phyloP scores from a whole-genome alignment of 2,113 vertebrate genomes.

The Sorex fumeus region DNA sequence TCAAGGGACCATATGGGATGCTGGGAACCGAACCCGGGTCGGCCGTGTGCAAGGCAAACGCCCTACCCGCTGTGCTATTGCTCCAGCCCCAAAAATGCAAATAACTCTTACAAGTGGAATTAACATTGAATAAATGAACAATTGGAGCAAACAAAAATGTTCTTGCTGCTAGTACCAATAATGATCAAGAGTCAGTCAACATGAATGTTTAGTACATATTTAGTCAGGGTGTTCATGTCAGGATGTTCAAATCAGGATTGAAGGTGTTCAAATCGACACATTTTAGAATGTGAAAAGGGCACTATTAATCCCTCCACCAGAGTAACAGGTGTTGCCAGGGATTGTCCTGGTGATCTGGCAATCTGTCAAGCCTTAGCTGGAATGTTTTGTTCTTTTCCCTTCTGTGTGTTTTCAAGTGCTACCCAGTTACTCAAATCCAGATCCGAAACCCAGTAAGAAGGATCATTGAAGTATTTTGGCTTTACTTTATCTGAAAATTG shows the following conservation, averaged over 20 bases:
- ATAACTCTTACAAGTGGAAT: conserved; percentile 17
- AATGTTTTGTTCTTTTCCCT: not conserved
- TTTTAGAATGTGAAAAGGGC: conserved; percentile 20
- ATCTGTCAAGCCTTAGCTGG: not conserved
- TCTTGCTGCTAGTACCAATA: conserved; percentile 10
- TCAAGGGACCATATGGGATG: no score
- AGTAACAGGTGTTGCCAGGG: not conserved
- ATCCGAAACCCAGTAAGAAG: no score
- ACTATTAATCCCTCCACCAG: not conserved
- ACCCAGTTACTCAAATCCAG: no score
- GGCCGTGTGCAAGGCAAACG: no score
- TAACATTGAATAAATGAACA: not conserved
- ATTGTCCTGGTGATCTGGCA: not conserved
- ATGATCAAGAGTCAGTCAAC: not conserved
- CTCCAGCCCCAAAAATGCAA: no score
- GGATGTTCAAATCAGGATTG: no score
- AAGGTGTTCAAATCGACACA: not conserved
- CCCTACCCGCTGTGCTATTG: no score
- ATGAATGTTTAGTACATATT: not conserved
- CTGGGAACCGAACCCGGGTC: no score
- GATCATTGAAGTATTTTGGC: no score
- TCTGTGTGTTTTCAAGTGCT: not conserved
- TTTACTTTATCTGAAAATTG: conserved; percentile 1
- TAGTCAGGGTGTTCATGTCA: not conserved
- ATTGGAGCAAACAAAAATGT: not conserved